Evolutionary conservation across 2,888 invertebrate genomes (phyloP).

Genomic region (Palloptera scutellata): DNA sequence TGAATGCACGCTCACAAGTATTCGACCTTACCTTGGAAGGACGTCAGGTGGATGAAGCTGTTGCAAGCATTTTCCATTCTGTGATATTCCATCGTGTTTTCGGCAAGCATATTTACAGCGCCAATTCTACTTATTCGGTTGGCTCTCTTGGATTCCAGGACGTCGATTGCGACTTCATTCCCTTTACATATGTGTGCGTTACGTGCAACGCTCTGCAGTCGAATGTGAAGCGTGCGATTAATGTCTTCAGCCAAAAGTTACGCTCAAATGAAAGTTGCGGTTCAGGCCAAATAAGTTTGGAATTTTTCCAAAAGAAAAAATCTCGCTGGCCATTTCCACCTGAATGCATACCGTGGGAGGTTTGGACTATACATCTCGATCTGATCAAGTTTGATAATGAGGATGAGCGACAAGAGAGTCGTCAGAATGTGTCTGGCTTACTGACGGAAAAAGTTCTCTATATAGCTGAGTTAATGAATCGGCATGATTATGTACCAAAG

Average conservation of each 20-base stretch:
- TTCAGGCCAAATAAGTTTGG: constrained; percentile 88
- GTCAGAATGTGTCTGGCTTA: constrained; percentile 87
- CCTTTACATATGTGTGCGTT: constrained; percentile 96
- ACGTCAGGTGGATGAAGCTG: constrained; percentile 90
- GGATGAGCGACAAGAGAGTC: constrained; percentile 84
- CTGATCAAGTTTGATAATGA: constrained; percentile 86
- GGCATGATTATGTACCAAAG: constrained; percentile 95
- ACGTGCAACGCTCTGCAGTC: constrained; percentile 81
- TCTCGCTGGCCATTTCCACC: constrained; percentile 89
- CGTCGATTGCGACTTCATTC: constrained; percentile 97
- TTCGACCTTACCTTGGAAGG: constrained; percentile 89
- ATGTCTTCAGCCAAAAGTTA: constrained; percentile 79
- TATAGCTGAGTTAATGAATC: constrained; percentile 94
- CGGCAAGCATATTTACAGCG: constrained; percentile 93
- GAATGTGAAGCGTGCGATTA: constrained; percentile 78
- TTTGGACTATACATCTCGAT: constrained; percentile 95
- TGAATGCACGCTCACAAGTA: constrained; percentile 83
- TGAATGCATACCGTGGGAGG: constrained; percentile 97
- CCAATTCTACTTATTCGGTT: constrained; percentile 93
- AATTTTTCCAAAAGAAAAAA: constrained; percentile 93
- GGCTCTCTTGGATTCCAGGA: constrained; percentile 96
- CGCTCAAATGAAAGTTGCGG: constrained; percentile 77
- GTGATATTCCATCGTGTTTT: constrained; percentile 89
- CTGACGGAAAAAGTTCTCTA: constrained; percentile 93
- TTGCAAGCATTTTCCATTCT: constrained; percentile 90